These are phyloP conservation scores for Eilema caniola DNA, from an alignment of 2,888 invertebrate genomes.

Conservation along the genomic window DNA sequence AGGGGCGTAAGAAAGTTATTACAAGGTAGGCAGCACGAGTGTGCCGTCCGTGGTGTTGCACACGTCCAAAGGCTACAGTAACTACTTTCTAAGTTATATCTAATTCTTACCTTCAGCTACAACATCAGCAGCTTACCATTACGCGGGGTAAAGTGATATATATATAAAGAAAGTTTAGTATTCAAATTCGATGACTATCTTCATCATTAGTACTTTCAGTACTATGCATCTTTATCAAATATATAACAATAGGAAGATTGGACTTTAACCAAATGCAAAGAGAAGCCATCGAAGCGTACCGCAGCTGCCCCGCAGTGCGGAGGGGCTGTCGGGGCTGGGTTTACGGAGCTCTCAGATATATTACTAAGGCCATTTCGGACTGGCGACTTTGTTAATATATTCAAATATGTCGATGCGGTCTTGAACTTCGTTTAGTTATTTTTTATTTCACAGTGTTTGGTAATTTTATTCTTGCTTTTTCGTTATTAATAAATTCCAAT, in stretches of 20 bases:
- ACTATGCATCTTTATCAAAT: no score
- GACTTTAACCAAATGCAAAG: not conserved
- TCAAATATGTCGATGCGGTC: not conserved
- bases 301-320: constrained; percentile 40
- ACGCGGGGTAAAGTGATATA: no score
- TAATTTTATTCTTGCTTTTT: not conserved
- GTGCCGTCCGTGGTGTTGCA: no score
- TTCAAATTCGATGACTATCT: not conserved
- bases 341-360: constrained; percentile 36
- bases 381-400: constrained; percentile 13
- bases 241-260: not conserved
- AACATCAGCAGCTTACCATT: no score
- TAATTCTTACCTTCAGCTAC: no score
- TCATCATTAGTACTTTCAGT: no score
- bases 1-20: no score
- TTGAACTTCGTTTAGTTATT: not conserved
- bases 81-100: no score
- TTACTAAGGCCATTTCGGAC: constrained; percentile 12
- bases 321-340: constrained; percentile 25
- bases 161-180: no score
- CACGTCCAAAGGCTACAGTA: no score
- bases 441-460: not conserved
- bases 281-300: constrained; percentile 8
- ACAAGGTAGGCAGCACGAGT: no score
- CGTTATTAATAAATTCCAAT: not conserved